Evolutionary conservation across 1,140 invertebrate genomes (phyloP), one percentile per base, ranked within the genome.

Genomic region (Caenorhabditis briggsae): DNA sequence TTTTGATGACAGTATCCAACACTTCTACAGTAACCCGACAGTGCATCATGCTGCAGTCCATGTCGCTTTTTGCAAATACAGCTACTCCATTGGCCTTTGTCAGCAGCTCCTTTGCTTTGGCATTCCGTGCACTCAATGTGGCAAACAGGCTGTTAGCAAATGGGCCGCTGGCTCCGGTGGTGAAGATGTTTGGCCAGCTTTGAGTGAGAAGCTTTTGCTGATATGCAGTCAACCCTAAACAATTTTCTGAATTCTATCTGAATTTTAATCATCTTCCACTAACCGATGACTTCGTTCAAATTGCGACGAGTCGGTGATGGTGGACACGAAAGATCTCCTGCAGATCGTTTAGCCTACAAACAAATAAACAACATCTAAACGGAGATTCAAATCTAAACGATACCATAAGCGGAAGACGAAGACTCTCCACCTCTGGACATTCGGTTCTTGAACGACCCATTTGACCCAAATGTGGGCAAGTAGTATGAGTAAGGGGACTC

Each of bases 101-200:
- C 61, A 90, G 58, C 7, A 90, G 64, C 64, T 83, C 50, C 70
- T 90, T 90, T 23, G 90, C 90, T 65, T 89, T 90, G 7, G 78
- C 61, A 82, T 91, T 91, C 70, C 59, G 43, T 9, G n/a, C 41
- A 23, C 70, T 70, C 23, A 90, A 70, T 12, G 82, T 89, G 5
- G 70, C 8, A 74, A 87, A 90, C 5, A 90, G 41, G 41, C 82
- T 61, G n/a, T 84, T 74, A 12, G 90, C 90, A 78, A 90, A 90
- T 23, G 48, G 48, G 2, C 90, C 90, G 50, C 74, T 89, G 12
- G 78, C 82, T 9, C 90, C 90, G n/a, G 90, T 90, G 7, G 88
- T 58, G 82, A 87, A 90, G 50, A 90, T 90, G 74, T 90, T 90
- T 46, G 90, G 90, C 90, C 90, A 90, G 53, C 86, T 90, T 84